These are phyloP conservation scores for Cardiocondyla obscurior DNA, from an alignment of 1,140 invertebrate genomes.

Conservation along the genomic window DNA sequence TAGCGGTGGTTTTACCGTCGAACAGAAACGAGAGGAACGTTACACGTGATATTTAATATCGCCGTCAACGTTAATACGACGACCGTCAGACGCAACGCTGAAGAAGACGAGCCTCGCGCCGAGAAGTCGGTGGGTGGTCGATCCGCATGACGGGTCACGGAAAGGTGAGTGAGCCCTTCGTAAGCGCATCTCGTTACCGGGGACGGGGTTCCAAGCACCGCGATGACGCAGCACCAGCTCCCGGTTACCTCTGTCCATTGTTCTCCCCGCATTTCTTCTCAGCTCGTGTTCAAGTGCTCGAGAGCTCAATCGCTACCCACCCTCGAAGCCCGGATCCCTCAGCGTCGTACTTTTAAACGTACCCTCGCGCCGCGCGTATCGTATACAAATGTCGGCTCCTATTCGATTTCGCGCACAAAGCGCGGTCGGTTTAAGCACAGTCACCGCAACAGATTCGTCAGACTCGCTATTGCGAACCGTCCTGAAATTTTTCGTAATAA, in stretches of 20 bases:
- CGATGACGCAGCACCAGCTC: conserved; percentile 80
- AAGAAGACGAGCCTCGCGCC: conserved; percentile 22
- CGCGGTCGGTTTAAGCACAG: conserved; percentile 30
- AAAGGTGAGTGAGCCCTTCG: conserved; percentile 66
- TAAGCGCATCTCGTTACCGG: conserved; percentile 75
- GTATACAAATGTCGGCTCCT: conserved; percentile 56
- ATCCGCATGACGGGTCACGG: conserved; percentile 54
- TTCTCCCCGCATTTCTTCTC: conserved; percentile 82
- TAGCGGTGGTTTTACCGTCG: neutral
- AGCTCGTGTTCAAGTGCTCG: conserved; percentile 82
- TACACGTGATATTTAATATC: conserved; percentile 17
- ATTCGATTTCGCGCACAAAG: conserved; percentile 39
- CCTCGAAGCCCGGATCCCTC: conserved; percentile 67
- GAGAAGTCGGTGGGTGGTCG: conserved; percentile 64
- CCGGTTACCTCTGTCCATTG: conserved; percentile 80
- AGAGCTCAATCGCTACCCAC: conserved; percentile 76
- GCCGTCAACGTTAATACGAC: neutral
- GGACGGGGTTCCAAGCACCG: conserved; percentile 75
- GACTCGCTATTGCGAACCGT: neutral
- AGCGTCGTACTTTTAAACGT: conserved; percentile 59
- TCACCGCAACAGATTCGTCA: conserved; percentile 3
- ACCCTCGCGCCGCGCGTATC: conserved; percentile 38
- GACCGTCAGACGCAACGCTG: neutral
- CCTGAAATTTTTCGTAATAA: neutral
- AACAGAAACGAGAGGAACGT: neutral